Conservation (phyloP, 2,888 invertebrate species). For the Parnassius apollo region DNA sequence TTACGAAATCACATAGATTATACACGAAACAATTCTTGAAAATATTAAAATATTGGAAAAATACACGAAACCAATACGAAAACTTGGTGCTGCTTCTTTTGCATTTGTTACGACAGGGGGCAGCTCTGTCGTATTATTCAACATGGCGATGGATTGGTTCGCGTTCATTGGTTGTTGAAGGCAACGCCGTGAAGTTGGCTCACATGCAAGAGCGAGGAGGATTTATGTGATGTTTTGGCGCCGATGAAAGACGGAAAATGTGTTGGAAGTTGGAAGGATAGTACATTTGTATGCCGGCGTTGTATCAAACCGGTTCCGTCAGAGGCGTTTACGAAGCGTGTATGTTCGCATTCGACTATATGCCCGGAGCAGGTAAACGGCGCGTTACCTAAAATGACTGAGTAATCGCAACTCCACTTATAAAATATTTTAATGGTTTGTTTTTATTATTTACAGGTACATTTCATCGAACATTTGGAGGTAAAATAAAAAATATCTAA, state of each 20-base stretch:
- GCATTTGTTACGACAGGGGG: slow-evolving; percentile 65
- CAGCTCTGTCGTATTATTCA: slow-evolving; percentile 61
- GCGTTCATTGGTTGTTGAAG: slow-evolving; percentile 57
- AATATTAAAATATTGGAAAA: slow-evolving; percentile 52
- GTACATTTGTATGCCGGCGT: slow-evolving; percentile 74
- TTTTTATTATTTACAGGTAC: slow-evolving; percentile 69
- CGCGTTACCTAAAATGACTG: slow-evolving; percentile 64
- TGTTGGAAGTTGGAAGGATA: slow-evolving; percentile 61
- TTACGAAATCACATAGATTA: slow-evolving; percentile 47
- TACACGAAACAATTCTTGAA: slow-evolving; percentile 41
- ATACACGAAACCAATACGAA: slow-evolving; percentile 63
- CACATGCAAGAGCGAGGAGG: slow-evolving; percentile 66
- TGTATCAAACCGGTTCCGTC: slow-evolving; percentile 72
- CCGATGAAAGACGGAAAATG: slow-evolving; percentile 75
- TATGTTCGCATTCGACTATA: slow-evolving; percentile 69
- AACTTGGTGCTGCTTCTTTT: slow-evolving; percentile 55
- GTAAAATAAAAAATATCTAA: neutral
- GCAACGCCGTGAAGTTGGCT: slow-evolving; percentile 67
- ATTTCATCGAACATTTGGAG: slow-evolving; percentile 25
- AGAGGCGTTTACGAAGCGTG: slow-evolving; percentile 74
- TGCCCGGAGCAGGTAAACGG: slow-evolving; percentile 69
- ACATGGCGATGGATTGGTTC: slow-evolving; percentile 72
- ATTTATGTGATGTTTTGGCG: slow-evolving; percentile 75
- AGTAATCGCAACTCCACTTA: slow-evolving; percentile 40
- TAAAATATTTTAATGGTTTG: slow-evolving; percentile 42